Conservation (phyloP, 2,113 vertebrate genomes). For the Sprattus sprattus region DNA sequence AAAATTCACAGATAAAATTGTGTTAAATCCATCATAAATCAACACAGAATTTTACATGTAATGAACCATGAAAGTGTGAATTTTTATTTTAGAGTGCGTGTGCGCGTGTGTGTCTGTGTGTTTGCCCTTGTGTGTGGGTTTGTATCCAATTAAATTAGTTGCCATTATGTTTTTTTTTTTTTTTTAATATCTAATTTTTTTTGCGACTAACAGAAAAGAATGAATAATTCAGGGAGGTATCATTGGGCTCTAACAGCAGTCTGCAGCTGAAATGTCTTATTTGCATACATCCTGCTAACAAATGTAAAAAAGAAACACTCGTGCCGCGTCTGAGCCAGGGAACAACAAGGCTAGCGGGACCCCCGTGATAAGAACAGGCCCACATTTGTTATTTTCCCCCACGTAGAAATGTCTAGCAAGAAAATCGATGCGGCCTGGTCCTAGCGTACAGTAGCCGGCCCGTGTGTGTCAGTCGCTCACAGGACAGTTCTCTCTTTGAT, state of each 20-base stretch:
- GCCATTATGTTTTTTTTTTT: background rate
- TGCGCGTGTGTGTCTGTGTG: background rate
- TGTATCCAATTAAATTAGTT: background rate
- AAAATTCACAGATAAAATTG: background rate
- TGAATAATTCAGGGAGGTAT: background rate
- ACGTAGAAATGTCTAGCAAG: constrained; percentile 1
- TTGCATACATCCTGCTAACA: background rate
- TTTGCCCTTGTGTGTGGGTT: background rate
- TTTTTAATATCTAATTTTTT: background rate
- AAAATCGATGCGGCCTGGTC: background rate
- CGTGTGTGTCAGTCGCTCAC: background rate
- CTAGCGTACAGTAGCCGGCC: background rate
- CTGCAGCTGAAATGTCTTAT: background rate
- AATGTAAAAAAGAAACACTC: background rate
- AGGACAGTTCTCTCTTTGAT: background rate
- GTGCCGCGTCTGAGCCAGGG: background rate
- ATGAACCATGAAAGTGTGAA: background rate
- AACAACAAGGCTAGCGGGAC: background rate
- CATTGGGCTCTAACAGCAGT: background rate
- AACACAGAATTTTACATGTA: background rate
- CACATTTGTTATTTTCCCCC: constrained; percentile 10
- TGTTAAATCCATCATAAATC: background rate
- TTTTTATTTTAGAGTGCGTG: background rate
- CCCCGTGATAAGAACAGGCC: background rate
- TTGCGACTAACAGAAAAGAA: background rate